phyloP scores from a whole-genome alignment of 2,113 vertebrate genomes.

The Saguinus midas region DNA sequence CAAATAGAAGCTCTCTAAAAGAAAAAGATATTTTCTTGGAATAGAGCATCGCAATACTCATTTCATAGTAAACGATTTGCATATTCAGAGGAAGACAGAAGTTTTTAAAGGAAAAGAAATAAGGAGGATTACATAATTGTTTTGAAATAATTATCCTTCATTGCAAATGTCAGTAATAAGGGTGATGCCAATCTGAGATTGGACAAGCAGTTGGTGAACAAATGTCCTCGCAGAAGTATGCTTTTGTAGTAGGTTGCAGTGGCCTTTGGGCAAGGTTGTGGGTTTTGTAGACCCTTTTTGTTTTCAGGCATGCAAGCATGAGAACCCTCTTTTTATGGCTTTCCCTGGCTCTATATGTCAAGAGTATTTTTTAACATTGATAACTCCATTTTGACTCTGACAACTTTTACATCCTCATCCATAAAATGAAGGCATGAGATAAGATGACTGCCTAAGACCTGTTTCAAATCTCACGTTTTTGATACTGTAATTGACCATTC shows the following conservation, averaged over 20 bases:
- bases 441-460: background rate
- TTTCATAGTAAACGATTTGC: background rate
- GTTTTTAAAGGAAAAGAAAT: background rate
- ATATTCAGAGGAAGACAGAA: background rate
- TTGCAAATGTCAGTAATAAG: background rate
- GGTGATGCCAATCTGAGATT: background rate
- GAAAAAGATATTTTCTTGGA: background rate
- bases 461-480: slow-evolving; percentile 11
- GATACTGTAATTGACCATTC: background rate
- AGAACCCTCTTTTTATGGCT: background rate
- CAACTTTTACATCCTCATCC: background rate
- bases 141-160: background rate
- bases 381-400: background rate
- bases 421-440: background rate
- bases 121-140: background rate
- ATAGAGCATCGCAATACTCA: background rate
- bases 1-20: background rate
- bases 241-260: background rate
- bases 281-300: background rate
- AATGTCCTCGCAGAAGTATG: background rate
- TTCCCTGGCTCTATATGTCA: background rate
- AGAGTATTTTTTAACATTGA: background rate
- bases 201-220: background rate
- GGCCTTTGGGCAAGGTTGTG: background rate
- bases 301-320: background rate